A percentile compares a stretch with the other conserved stretches of the same genome.
phyloP scores from a whole-genome alignment of 2,113 vertebrate genomes.

The Turnix velox region DNA sequence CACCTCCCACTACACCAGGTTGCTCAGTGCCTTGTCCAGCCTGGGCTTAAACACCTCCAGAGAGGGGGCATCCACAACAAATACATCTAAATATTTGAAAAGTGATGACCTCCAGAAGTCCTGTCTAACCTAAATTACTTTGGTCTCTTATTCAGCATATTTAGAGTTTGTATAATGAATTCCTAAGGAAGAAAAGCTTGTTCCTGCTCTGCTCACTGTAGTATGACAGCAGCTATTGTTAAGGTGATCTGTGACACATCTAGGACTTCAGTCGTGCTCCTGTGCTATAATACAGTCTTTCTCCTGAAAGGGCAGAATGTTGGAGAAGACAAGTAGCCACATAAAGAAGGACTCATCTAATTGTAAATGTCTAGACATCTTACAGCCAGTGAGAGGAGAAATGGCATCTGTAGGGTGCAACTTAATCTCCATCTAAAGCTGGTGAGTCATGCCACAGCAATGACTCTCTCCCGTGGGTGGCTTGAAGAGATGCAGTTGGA shows the following conservation, averaged over 20 bases:
- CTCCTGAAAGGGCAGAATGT: neutral
- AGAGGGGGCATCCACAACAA: too few relatives aligned
- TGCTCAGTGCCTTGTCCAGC: too few relatives aligned
- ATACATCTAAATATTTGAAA: neutral
- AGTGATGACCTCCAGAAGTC: neutral
- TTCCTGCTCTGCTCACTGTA: neutral
- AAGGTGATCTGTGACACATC: accelerated
- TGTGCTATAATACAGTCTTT: neutral
- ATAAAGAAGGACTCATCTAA: neutral
- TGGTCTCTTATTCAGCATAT: neutral
- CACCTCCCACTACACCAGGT: too few relatives aligned
- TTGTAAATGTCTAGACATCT: neutral
- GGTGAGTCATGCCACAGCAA: neutral
- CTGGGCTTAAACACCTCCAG: too few relatives aligned
- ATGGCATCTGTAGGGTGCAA: neutral
- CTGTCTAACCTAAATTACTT: neutral
- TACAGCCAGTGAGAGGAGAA: neutral
- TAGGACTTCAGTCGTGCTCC: neutral
- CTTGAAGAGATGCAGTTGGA: neutral
- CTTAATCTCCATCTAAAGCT: neutral
- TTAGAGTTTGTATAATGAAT: neutral
- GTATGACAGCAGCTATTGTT: neutral
- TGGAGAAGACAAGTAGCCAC: neutral
- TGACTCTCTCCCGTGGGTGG: neutral
- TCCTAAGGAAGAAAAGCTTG: neutral